phyloP scores from a whole-genome alignment of 2,888 invertebrate genomes.

The Rotaria magnacalcarata region DNA sequence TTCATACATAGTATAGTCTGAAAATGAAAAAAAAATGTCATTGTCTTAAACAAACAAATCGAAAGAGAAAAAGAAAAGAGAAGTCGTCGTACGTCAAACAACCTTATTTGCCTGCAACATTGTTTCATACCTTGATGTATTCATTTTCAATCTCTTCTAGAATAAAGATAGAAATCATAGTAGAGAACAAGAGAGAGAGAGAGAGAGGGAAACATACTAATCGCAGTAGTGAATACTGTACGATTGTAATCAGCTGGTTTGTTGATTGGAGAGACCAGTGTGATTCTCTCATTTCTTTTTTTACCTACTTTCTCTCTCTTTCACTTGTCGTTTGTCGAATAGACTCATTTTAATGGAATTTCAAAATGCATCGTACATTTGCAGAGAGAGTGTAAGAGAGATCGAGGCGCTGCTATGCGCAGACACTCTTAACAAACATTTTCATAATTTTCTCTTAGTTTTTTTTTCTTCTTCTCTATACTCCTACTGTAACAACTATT shows the following conservation, averaged over 20 bases:
- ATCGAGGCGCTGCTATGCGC: neutral
- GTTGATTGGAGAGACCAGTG: neutral
- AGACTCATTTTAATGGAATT: neutral
- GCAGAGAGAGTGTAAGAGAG: neutral
- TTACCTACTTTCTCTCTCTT: neutral
- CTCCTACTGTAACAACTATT: slow-evolving; percentile 9
- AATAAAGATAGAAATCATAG: slow-evolving; percentile 16
- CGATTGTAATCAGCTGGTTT: neutral
- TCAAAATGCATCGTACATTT: neutral
- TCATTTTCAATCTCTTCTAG: neutral
- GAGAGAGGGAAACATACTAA: neutral
- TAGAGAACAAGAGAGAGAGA: neutral
- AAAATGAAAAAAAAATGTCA: slow-evolving; percentile 24
- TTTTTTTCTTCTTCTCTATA: neutral
- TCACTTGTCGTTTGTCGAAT: neutral
- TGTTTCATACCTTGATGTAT: slow-evolving; percentile 10
- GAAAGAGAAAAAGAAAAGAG: neutral
- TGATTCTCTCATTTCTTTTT: neutral
- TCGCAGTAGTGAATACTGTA: neutral
- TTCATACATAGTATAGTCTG: neutral
- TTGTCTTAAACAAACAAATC: slow-evolving; percentile 25
- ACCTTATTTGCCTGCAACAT: neutral
- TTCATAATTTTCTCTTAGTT: neutral
- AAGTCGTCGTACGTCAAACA: neutral
- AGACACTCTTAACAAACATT: neutral